Evolutionary conservation across 2,113 vertebrate species (phyloP), one percentile per base, ranked within the genome.

Genomic region (Corythoichthys haematopterus): DNA sequence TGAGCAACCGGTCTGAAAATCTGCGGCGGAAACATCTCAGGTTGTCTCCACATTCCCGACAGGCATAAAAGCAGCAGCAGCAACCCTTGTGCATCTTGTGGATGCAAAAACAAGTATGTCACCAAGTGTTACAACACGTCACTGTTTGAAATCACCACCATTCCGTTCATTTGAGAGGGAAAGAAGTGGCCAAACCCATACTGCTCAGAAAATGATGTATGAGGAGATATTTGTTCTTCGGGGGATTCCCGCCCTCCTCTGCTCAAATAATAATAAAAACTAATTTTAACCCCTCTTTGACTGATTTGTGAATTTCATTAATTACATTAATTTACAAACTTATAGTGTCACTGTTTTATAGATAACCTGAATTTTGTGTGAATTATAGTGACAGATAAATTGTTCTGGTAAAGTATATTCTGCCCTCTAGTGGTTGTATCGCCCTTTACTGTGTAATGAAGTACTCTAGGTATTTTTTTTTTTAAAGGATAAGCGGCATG

Each of bases 211-310:
- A 84, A 70, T 1, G 20, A 59, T 87, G 89, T 91, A 84, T 85
- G 84, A 91, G 75, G 88, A 86, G 74, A 57, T 84, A 48, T 70
- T 68, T 69, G 20, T 70, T 72, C 72, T 78, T 72, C 69, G 70
- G 62, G 52, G 45, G 61, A 66, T 83, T 73, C 77, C 74, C 80
- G 80, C 81, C 59, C 13, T 37, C 36, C 36, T n/a, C 80, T 90
- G 71, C 70, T 88, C 89, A 87, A 92, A 71, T 89, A 92, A 92
- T 89, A 89, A 90, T 90, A 93, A 93, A 91, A 91, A 93, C 83
- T 91, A 90, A 87, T 94, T 93, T 92, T 90, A 92, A 93, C 86
- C 88, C 87, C 85, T 85, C 70, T 10, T 51, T 65, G 2, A 35
- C 45, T 66, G 1, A 8, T 12, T 61, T 37, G 36, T 37, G 59